phyloP scores from a whole-genome alignment of 2,797 vertebrate genomes.

The Staurois parvus region DNA sequence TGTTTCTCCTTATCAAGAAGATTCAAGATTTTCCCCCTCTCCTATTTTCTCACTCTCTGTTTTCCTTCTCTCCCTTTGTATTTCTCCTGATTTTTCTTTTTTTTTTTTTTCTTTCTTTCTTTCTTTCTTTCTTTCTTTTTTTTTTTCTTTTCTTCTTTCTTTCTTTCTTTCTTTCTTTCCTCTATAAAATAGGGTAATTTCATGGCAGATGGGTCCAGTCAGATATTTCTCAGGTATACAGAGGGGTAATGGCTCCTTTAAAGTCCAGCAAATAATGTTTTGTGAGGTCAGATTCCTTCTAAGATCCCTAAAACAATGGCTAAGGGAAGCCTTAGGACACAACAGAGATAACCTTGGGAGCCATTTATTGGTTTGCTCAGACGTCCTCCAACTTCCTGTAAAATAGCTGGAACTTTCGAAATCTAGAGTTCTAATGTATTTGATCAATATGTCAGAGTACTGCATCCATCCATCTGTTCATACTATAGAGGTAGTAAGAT shows the following conservation, averaged over 20 bases:
- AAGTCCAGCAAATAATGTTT: background rate
- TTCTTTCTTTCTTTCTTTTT: too few species aligned
- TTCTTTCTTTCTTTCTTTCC: too few species aligned
- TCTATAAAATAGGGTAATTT: background rate
- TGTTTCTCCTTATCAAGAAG: too few species aligned
- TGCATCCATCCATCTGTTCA: too few species aligned
- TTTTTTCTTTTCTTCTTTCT: too few species aligned
- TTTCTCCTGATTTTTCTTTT: too few species aligned
- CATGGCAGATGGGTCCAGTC: background rate
- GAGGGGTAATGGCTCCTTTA: background rate
- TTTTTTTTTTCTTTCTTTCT: too few species aligned
- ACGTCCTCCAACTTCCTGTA: conserved; percentile 31
- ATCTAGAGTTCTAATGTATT: background rate
- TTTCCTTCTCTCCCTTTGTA: too few species aligned
- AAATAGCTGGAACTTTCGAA: background rate
- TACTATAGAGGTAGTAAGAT: background rate
- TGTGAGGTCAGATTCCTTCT: conserved; percentile 16
- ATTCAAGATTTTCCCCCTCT: too few species aligned
- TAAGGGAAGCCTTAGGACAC: conserved; percentile 4
- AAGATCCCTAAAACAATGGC: conserved; percentile 32
- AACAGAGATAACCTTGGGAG: conserved; percentile 10
- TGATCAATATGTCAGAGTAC: background rate
- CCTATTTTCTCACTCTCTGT: too few species aligned
- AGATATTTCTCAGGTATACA: background rate
- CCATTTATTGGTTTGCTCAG: conserved; percentile 24